Percentiles rank a stretch among this genome's conserved stretches.
These are phyloP conservation scores for Proisotoma minuta DNA, from an alignment of 2,888 invertebrate genomes.

Conservation along the genomic window DNA sequence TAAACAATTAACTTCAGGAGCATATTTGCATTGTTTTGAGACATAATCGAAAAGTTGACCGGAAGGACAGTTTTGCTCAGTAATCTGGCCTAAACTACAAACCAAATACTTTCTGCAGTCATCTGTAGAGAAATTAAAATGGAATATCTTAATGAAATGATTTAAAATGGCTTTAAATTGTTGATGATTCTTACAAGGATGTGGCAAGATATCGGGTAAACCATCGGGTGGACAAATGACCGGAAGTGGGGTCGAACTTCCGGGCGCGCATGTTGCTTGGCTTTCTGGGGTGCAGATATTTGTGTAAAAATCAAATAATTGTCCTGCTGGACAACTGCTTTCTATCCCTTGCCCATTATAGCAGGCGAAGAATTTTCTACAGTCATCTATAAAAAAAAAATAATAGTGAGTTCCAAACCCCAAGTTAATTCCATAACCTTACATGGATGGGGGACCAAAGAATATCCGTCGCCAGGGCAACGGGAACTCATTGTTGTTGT, in stretches of 20 bases:
- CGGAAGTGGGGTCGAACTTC: not conserved
- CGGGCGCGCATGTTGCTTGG: not conserved
- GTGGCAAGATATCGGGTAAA: not conserved
- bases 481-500: not conserved
- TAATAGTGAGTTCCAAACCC: too few relatives aligned
- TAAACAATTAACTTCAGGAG: not conserved
- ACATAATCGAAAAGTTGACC: not conserved
- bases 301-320: not conserved
- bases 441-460: not conserved
- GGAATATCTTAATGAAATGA: not conserved
- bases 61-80: not conserved
- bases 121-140: not conserved
- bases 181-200: not conserved
- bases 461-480: not conserved
- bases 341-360: not conserved
- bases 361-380: not conserved
- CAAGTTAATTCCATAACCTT: not conserved
- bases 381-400: not conserved
- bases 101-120: not conserved
- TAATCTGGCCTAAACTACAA: not conserved
- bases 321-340: not conserved
- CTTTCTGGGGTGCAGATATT: not conserved
- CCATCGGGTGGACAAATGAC: not conserved
- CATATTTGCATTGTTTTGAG: not conserved
- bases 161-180: not conserved